Conservation (phyloP, 2,888 invertebrate species). For the Deilephila elpenor region DNA sequence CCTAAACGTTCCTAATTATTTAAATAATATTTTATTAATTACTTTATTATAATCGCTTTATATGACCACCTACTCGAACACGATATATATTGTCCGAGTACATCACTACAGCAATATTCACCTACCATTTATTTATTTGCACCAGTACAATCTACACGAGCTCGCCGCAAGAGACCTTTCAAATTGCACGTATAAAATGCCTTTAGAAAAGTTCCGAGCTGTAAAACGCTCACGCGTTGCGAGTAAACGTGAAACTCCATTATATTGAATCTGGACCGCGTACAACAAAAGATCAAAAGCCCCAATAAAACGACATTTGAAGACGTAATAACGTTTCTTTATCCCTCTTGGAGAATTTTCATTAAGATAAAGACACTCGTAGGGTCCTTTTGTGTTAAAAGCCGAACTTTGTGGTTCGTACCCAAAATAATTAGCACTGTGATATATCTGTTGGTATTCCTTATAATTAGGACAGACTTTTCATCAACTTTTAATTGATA, state of each 20-base stretch:
- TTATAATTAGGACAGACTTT: neutral
- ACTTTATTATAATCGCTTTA: no score
- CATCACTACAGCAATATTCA: no score
- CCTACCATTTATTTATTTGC: no score
- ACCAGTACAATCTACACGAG: no score
- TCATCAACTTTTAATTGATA: no score
- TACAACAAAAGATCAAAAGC: neutral
- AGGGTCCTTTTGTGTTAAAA: neutral
- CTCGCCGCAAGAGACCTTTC: no score
- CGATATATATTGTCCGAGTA: no score
- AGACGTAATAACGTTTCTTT: constrained; percentile 5
- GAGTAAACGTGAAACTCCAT: neutral
- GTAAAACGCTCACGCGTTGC: neutral
- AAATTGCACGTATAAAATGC: no score
- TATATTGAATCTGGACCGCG: neutral
- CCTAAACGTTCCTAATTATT: no score
- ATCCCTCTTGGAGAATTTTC: neutral
- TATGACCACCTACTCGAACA: no score
- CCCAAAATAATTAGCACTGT: neutral
- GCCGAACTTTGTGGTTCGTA: neutral
- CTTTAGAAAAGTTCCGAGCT: neutral
- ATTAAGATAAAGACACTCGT: neutral
- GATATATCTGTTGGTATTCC: neutral
- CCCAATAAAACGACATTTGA: neutral
- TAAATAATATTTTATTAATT: no score